Percentiles rank a stretch among this genome's conserved stretches.
These are phyloP conservation scores for Penaeus vannamei DNA, from an alignment of 1,140 invertebrate genomes.

Conservation along the genomic window DNA sequence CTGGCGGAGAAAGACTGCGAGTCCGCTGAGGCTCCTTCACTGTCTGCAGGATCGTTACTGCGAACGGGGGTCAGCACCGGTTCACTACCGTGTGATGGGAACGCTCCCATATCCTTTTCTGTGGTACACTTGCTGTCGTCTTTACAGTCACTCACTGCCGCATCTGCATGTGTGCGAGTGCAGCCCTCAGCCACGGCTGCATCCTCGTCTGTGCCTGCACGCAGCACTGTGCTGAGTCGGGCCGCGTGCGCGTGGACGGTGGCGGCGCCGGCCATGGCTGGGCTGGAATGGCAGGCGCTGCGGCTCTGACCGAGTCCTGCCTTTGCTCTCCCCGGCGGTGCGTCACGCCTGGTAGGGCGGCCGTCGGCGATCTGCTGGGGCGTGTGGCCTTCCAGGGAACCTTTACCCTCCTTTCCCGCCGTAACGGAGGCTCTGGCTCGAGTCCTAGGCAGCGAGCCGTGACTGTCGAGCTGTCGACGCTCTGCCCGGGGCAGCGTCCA, in stretches of 20 bases:
- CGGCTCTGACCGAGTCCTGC: background rate
- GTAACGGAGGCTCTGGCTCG: background rate
- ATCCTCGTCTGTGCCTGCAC: no score
- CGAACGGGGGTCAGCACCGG: background rate
- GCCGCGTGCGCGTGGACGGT: background rate
- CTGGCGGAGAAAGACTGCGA: slow-evolving; percentile 9
- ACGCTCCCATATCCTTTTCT: background rate
- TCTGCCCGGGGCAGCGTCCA: slow-evolving; percentile 51
- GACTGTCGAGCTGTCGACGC: background rate
- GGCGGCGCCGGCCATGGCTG: slow-evolving; percentile 43
- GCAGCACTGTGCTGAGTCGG: background rate
- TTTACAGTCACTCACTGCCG: no score
- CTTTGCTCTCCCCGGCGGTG: background rate
- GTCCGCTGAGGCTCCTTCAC: slow-evolving; percentile 24
- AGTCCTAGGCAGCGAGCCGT: slow-evolving; percentile 39
- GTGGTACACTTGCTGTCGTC: background rate
- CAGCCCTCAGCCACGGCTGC: no score
- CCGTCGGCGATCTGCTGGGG: slow-evolving; percentile 7
- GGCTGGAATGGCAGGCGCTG: slow-evolving; percentile 37
- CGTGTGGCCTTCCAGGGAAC: slow-evolving; percentile 6
- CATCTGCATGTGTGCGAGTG: no score
- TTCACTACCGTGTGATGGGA: background rate
- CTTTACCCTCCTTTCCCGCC: background rate
- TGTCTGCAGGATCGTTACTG: background rate
- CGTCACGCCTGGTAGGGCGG: slow-evolving; percentile 51